phyloP scores from a whole-genome alignment of 2,113 vertebrate species.

The Cacatua alba region DNA sequence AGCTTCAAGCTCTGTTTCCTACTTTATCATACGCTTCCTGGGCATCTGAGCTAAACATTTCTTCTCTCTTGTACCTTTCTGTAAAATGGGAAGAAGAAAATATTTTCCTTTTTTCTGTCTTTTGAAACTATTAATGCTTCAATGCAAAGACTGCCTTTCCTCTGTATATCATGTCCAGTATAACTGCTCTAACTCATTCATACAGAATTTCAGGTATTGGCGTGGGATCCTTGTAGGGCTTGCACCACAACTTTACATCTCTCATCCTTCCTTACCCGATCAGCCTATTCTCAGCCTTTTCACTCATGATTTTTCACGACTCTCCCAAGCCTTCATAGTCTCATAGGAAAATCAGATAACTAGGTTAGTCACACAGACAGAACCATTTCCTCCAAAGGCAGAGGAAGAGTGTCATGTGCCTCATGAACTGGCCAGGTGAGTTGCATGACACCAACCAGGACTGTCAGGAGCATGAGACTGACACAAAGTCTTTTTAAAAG shows the following conservation, averaged over 20 bases:
- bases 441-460: not conserved
- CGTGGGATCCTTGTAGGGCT: not conserved
- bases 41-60: not conserved
- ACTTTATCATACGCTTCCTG: not conserved
- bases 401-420: not conserved
- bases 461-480: not conserved
- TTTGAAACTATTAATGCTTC: not conserved
- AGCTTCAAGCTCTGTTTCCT: not conserved
- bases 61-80: not conserved
- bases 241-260: not conserved
- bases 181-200: not conserved
- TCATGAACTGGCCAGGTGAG: not conserved
- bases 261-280: not conserved
- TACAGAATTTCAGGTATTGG: not conserved
- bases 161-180: fast-evolving
- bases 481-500: not conserved
- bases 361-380: not conserved
- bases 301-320: not conserved
- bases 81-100: not conserved
- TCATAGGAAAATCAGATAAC: not conserved
- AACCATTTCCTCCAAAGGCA: not conserved
- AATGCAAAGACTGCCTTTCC: not conserved
- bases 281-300: not conserved
- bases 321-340: not conserved
- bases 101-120: not conserved